Evolutionary conservation across 2,113 vertebrate genomes (phyloP), one percentile per base, ranked within the genome.

Genomic region (Pelobates fuscus): DNA sequence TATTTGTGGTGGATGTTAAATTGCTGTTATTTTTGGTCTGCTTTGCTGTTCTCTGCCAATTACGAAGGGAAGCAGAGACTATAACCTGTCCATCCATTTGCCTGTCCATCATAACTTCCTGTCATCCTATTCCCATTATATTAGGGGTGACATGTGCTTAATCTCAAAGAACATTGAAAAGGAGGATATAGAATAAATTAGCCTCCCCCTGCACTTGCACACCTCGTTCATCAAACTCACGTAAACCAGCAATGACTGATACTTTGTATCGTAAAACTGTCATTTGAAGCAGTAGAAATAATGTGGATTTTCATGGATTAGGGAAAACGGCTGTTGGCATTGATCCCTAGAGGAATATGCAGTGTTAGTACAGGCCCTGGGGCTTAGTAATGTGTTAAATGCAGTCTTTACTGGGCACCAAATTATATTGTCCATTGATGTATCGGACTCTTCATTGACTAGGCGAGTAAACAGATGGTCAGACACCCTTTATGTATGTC

Each of bases 301-400:
- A 52, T 62, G 70, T 49, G 26, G n/a, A 41, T 57, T 37, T n/a
- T 58, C 52, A 41, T 58, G 67, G 43, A 63, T 72, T 63, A 72
- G 58, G 59, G 32, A 24, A 49, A 29, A 21, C 41, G 58, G 20
- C 44, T 43, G 70, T 43, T 37, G 8, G 2, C 26, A 32, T 60
- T 44, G 58, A 26, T 30, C 70, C 41, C 58, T 2, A 12, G 70
- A 49, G 30, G 17, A 49, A 23, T 8, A 10, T 14, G 46, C 23
- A n/a, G n/a, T 30, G n/a, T 25, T 23, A 14, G 11, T 25, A 23
- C 14, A 2, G 2, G 24, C 60, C 49, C 30, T 20, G 57, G 57
- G 57, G 32, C 15, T 17, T 3, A 6, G 14, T 37, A 37, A 2
- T 25, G 12, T 59, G 17, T 26, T 43, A 25, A 57, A 5, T 55